Percentiles rank a stretch among this genome's conserved stretches.
Evolutionary conservation across 1,140 invertebrate genomes (phyloP).

Genomic region (Vanessa atalanta): DNA sequence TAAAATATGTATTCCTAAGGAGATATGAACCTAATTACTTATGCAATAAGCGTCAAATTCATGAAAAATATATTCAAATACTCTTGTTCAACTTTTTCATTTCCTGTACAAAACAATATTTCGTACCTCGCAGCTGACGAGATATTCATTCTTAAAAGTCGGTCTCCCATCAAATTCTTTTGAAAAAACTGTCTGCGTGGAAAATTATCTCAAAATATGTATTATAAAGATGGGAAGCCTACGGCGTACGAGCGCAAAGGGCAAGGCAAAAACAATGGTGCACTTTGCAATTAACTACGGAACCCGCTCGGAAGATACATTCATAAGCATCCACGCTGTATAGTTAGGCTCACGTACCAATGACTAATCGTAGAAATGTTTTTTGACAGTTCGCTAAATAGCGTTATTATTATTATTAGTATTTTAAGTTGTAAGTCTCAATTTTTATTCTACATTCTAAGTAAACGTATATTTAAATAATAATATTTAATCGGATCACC

Average conservation of each 20-base stretch:
- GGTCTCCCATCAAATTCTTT: slow-evolving; percentile 38
- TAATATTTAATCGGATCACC: too few relatives aligned
- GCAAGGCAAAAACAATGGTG: slow-evolving; percentile 62
- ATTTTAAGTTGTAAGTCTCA: too few relatives aligned
- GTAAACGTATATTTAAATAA: too few relatives aligned
- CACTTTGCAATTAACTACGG: slow-evolving; percentile 70
- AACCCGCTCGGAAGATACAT: slow-evolving; percentile 44
- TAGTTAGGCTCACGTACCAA: slow-evolving; percentile 30
- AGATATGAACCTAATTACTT: not conserved
- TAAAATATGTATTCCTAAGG: not conserved
- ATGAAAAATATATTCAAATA: not conserved
- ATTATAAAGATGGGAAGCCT: slow-evolving; percentile 39
- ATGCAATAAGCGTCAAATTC: not conserved
- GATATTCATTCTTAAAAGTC: slow-evolving; percentile 36
- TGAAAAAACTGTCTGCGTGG: slow-evolving; percentile 40
- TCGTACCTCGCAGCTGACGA: slow-evolving; percentile 33
- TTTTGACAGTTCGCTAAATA: slow-evolving; percentile 3
- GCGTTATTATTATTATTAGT: not conserved
- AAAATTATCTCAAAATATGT: slow-evolving; percentile 42
- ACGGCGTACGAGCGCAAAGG: slow-evolving; percentile 49
- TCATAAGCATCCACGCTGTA: slow-evolving; percentile 26
- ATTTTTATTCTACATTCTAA: too few relatives aligned
- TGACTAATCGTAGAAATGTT: slow-evolving; percentile 28
- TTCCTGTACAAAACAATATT: slow-evolving; percentile 37
- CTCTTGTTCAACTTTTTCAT: slow-evolving; percentile 27